Evolutionary conservation across 2,113 vertebrate species (phyloP), one percentile per base, ranked within the genome.

Genomic region (Candoia aspera): DNA sequence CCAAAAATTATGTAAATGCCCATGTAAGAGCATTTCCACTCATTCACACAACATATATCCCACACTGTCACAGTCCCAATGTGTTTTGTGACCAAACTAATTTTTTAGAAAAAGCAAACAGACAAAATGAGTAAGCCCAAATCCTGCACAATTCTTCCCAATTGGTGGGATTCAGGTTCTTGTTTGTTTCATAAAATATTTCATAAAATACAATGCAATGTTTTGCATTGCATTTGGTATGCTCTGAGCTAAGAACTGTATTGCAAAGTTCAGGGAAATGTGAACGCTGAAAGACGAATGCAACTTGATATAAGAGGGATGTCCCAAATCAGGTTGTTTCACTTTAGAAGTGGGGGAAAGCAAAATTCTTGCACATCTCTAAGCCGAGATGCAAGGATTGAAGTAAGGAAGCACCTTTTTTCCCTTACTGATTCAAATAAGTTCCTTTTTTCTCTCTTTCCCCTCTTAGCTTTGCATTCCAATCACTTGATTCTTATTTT

Each of bases 401-500:
- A 24, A 55, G 55, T 37, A 23, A 24, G 54, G 53, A 90, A 24
- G 23, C 10, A 53, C 24, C 23, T 85, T 26, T 23, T 10, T 1
- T 1, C 8, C 8, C 2, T 46, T 42, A 59, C 6, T n/a, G 26
- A 64, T 89, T 49, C 59, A 29, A 13, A 86, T 53, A 11, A 5
- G 3, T 73, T 42, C 33, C 3, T 55, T 46, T 54, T 49, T 8
- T 62, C 13, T 54, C 2, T 37, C 23, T 42, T 60, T 17, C 55
- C 42, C 42, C 23, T 29, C 23, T 60, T 33, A 24, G 21, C 23
- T 73, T 42, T 19, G 24, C 26, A 68, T 88, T 88, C 93, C 90
- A 83, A 94, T 89, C 73, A 0, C 0, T 0, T n/a, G 60, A 2
- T 89, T 93, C 94, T 93, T 95, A 92, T 29, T 94, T 89, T 62